phyloP scores from a whole-genome alignment of 2,113 vertebrate species.

The Siniperca chuatsi region DNA sequence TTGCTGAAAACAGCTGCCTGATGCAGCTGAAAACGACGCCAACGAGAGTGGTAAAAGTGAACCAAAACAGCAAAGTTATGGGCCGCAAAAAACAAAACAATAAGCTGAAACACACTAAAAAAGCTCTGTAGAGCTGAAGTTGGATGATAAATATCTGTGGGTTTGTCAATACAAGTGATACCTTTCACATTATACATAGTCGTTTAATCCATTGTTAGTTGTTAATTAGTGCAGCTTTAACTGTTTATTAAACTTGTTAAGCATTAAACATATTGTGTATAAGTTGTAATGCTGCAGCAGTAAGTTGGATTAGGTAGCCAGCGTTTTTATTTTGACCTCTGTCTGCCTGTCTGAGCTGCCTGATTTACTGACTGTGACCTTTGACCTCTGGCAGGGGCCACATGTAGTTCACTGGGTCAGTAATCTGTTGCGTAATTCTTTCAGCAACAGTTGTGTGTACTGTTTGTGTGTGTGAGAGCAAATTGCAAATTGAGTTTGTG shows the following conservation, averaged over 20 bases:
- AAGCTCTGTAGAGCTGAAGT: neutral
- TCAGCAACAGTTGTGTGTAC: constrained; percentile 14
- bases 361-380: constrained; percentile 57
- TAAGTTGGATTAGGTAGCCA: constrained; percentile 25
- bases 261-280: neutral
- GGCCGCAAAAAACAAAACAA: neutral
- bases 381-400: constrained; percentile 67
- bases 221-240: neutral
- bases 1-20: too few relatives aligned
- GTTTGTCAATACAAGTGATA: neutral
- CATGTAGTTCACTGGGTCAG: constrained; percentile 69
- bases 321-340: constrained; percentile 52
- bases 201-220: neutral
- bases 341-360: constrained; percentile 53
- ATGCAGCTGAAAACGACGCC: neutral
- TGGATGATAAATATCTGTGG: neutral
- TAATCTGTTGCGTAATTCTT: constrained; percentile 65
- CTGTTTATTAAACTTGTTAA: neutral
- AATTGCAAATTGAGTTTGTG: neutral
- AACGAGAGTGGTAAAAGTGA: neutral
- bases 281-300: neutral
- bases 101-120: neutral
- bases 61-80: neutral
- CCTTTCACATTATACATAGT: neutral
- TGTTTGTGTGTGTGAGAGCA: constrained; percentile 10